Evolutionary conservation across 2,113 vertebrate genomes (phyloP).

Genomic region (human): DNA sequence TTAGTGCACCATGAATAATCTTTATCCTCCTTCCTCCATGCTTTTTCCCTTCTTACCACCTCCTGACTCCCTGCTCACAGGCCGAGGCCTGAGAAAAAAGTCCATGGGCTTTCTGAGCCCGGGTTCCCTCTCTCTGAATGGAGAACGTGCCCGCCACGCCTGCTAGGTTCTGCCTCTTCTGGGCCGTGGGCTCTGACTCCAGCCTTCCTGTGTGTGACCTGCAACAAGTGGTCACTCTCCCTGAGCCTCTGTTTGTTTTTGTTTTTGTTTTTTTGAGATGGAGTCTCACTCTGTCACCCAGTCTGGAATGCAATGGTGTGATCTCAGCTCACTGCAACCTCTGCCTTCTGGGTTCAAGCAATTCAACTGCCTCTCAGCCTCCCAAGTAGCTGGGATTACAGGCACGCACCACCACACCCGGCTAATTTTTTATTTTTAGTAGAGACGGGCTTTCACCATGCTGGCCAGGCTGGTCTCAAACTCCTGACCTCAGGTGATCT

Average conservation of each 20-base stretch:
- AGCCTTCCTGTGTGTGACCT: background rate
- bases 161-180: background rate
- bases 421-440: no score
- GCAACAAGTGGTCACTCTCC: background rate
- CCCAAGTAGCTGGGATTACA: no score
- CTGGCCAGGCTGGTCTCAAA: no score
- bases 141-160: accelerated
- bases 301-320: no score
- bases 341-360: no score
- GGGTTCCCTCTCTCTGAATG: background rate
- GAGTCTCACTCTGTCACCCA: no score
- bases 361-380: no score
- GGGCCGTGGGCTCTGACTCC: background rate
- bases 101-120: background rate
- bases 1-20: background rate
- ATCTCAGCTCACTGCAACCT: no score
- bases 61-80: background rate
- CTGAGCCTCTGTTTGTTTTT: background rate
- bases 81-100: background rate
- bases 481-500: no score
- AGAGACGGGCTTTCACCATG: no score
- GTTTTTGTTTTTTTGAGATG: background rate
- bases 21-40: background rate
- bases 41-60: background rate
- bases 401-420: no score